Conservation (phyloP, 2,113 vertebrate species). For the Otis tarda region DNA sequence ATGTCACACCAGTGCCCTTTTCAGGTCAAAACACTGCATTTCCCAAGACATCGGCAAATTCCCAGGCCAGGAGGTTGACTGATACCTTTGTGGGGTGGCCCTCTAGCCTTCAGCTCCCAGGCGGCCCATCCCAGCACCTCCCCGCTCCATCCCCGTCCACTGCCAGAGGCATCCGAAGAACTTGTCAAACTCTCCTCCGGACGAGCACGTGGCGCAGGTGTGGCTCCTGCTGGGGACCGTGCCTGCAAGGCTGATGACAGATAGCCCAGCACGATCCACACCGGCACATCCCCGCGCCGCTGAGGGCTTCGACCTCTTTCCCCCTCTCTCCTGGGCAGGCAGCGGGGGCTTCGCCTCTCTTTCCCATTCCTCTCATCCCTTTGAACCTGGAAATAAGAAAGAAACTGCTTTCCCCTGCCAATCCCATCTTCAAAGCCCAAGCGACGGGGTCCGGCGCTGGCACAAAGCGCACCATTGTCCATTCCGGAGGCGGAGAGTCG, state of each 20-base stretch:
- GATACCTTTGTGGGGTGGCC: neutral
- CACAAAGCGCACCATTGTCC: slow-evolving; percentile 78
- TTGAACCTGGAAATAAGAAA: slow-evolving; percentile 31
- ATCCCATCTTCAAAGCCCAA: slow-evolving; percentile 49
- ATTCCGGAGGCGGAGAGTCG: neutral
- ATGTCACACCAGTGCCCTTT: neutral
- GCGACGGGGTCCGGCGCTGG: neutral
- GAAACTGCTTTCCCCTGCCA: neutral
- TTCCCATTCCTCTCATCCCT: neutral
- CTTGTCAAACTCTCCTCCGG: neutral
- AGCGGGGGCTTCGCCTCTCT: neutral
- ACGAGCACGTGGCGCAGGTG: neutral
- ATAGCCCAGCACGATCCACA: neutral
- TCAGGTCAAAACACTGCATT: neutral
- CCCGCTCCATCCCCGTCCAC: neutral
- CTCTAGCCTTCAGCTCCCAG: neutral
- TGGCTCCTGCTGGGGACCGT: neutral
- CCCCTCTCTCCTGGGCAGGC: neutral
- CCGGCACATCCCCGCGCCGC: accelerated
- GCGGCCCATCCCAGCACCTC: neutral
- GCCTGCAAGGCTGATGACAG: neutral
- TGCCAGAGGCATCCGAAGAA: neutral
- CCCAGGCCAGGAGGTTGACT: neutral
- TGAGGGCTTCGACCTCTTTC: neutral
- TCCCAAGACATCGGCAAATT: accelerated